Evolutionary conservation across 2,113 vertebrate genomes (phyloP), one percentile per base, ranked within the genome.

Genomic region (Oreotrochilus melanogaster): DNA sequence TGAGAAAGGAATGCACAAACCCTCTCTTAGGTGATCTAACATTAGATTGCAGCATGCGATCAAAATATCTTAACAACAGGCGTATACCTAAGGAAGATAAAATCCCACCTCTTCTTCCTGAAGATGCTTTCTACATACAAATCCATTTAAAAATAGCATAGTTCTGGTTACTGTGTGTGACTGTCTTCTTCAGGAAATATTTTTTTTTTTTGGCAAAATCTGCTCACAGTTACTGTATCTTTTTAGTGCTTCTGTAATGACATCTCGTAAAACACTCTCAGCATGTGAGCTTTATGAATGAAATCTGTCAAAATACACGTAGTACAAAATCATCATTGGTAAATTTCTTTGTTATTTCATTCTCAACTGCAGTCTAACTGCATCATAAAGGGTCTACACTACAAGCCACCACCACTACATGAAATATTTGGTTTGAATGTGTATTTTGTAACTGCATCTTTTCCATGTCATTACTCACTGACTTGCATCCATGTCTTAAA

Each of bases 231-330:
- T 83, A 53, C 37, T 19, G 14, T 60, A 58, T 56, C 81, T 48
- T 82, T 61, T 80, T 61, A 83, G 81, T 86, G 47, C 47, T 90
- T 92, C 69, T 86, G 35, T 62, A 93, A 94, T 31, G 83, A 35
- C n/a, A 47, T 18, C 56, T 94, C 6, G 2, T 78, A 88, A 93
- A 92, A 83, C 0, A 10, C 24, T 90, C n/a, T 51, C 56, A 25
- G 48, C 35, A 11, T 14, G 48, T 0, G 17, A 94, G 88, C 84
- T 67, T 96, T 90, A 84, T 97, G 94, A 97, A 96, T 96, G 93
- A 95, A 95, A 71, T 27, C 35, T 86, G 86, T 88, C 78, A 43
- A 27, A 56, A 10, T 17, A 39, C 6, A 70, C 0, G 0, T 43
- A 80, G 71, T 53, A 70, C 71, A 91, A 79, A 83, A 70, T 2